Conservation (phyloP, 2,888 invertebrate species). For the Drosophila mimetica region DNA sequence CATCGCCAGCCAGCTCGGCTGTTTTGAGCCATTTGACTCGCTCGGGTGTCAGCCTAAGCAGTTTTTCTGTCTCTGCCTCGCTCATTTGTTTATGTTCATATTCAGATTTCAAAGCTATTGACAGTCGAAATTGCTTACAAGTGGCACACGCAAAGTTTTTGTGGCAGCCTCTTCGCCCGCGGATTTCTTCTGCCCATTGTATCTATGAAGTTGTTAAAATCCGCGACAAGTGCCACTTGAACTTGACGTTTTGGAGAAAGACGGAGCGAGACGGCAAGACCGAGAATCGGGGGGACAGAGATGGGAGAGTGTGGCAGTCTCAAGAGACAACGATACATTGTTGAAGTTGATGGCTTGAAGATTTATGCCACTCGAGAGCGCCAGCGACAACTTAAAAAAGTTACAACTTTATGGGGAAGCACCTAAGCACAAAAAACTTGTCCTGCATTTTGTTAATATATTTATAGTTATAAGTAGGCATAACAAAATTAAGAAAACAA, state of each 20-base stretch:
- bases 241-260: slow-evolving; percentile 53
- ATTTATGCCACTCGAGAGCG: slow-evolving; percentile 51
- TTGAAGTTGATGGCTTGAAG: slow-evolving; percentile 53
- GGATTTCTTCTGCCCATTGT: slow-evolving; percentile 44
- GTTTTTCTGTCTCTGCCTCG: slow-evolving; percentile 41
- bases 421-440: slow-evolving; percentile 16
- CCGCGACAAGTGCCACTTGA: slow-evolving; percentile 73
- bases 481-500: no score
- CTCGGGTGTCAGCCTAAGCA: slow-evolving; percentile 75
- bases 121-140: slow-evolving; percentile 72
- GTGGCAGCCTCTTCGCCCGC: slow-evolving; percentile 29
- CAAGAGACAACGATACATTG: slow-evolving; percentile 48
- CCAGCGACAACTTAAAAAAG: slow-evolving; percentile 28
- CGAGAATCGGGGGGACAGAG: neutral
- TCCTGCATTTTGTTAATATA: no score
- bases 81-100: slow-evolving; percentile 50
- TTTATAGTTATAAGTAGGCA: no score
- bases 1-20: slow-evolving; percentile 53
- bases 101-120: slow-evolving; percentile 70
- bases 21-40: slow-evolving; percentile 62
- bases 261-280: slow-evolving; percentile 9
- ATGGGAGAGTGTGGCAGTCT: slow-evolving; percentile 36
- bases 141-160: slow-evolving; percentile 57
- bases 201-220: slow-evolving; percentile 71
- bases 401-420: slow-evolving; percentile 38